phyloP scores from a whole-genome alignment of 2,113 vertebrate genomes.

The Grammomys surdaster region DNA sequence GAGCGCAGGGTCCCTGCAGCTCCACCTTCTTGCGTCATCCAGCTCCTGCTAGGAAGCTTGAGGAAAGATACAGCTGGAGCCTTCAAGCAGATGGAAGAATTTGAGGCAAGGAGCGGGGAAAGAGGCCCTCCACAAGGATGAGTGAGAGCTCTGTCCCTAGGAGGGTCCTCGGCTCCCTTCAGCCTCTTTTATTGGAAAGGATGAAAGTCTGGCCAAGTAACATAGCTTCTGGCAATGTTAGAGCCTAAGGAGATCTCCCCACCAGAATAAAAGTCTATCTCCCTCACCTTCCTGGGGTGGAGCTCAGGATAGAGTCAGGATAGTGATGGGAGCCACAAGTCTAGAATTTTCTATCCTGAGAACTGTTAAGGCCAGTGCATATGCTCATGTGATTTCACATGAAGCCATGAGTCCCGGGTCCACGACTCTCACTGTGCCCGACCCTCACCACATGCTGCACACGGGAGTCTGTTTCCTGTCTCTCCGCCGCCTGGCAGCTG shows the following conservation, averaged over 20 bases:
- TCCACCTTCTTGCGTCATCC: background rate
- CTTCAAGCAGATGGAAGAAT: constrained; percentile 78
- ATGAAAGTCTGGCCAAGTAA: background rate
- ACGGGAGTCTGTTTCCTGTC: background rate
- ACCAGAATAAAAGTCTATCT: background rate
- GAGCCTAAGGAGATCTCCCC: background rate
- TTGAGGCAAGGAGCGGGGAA: background rate
- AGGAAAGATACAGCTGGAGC: background rate
- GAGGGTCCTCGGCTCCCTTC: background rate
- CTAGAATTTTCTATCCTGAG: background rate
- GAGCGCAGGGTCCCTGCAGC: background rate
- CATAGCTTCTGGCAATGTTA: background rate
- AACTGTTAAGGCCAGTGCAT: background rate
- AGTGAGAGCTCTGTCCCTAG: background rate
- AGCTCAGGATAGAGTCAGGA: background rate
- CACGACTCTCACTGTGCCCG: background rate
- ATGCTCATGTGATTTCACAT: background rate
- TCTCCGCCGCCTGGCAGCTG: background rate
- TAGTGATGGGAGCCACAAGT: background rate
- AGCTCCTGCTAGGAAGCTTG: background rate
- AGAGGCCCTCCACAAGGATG: background rate
- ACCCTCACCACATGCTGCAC: rapidly evolving
- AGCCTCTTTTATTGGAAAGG: background rate
- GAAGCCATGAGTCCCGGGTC: too few species aligned
- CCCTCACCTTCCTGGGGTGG: background rate